phyloP scores from a whole-genome alignment of 2,888 invertebrate species.

The Cancer borealis region DNA sequence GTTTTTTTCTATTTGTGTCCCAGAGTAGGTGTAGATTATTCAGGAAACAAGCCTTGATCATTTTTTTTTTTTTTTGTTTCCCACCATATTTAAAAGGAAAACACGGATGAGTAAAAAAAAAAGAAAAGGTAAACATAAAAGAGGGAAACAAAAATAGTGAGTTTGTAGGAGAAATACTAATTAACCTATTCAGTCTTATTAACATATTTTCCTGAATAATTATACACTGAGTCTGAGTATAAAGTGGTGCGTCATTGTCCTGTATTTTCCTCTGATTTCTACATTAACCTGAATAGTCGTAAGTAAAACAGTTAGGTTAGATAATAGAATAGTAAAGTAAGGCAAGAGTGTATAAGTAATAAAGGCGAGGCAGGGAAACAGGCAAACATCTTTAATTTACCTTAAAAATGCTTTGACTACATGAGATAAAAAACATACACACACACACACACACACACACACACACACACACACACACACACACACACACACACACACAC shows the following conservation, averaged over 20 bases:
- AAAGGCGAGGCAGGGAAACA: neutral
- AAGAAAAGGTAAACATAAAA: neutral
- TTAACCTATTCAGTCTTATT: neutral
- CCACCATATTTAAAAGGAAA: neutral
- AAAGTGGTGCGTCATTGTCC: neutral
- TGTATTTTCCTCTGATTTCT: neutral
- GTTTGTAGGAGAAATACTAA: neutral
- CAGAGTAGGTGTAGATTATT: neutral
- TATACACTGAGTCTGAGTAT: neutral
- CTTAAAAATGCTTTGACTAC: neutral
- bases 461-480: no score
- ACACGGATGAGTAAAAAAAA: neutral
- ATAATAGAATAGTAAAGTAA: neutral
- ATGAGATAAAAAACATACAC: neutral
- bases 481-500: neutral
- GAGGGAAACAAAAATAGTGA: neutral
- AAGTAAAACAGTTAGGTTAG: neutral
- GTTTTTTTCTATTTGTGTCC: neutral
- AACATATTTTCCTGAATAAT: conserved; percentile 6
- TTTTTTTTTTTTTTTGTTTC: neutral
- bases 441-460: neutral
- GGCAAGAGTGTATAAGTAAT: neutral
- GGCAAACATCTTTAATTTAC: neutral
- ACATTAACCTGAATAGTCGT: neutral
- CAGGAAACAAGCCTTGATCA: neutral